Conservation (phyloP, 2,113 vertebrate genomes). For the Corydoras maculifer region DNA sequence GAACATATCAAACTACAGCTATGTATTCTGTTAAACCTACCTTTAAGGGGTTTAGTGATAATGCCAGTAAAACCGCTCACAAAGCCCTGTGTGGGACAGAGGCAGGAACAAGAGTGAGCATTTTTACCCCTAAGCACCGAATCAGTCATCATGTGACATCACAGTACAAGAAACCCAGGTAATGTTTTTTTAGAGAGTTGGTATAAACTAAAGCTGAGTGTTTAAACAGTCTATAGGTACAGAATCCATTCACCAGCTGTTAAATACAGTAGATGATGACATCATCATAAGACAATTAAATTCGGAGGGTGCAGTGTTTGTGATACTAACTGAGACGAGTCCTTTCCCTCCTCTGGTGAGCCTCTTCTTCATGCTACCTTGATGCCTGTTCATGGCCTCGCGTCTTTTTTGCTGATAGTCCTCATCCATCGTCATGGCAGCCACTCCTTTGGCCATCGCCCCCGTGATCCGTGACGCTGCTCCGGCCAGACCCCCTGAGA, state of each 20-base stretch:
- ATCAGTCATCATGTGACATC: too few relatives aligned
- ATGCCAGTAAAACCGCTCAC: conserved; percentile 97
- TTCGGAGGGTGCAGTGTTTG: background rate
- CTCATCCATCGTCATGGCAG: conserved; percentile 96
- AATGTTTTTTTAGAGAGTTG: too few relatives aligned
- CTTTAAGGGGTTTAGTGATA: conserved; percentile 95
- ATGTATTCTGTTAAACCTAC: conserved; percentile 53
- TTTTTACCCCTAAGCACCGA: background rate
- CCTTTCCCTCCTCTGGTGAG: conserved; percentile 92
- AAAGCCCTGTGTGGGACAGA: conserved; percentile 76
- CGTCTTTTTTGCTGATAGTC: conserved; percentile 93
- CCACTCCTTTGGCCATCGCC: conserved; percentile 94
- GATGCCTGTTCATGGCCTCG: conserved; percentile 91
- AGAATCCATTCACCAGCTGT: too few relatives aligned
- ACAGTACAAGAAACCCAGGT: too few relatives aligned
- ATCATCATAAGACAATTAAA: too few relatives aligned
- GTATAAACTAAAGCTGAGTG: too few relatives aligned
- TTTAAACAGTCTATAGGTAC: too few relatives aligned
- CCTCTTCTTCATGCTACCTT: conserved; percentile 82
- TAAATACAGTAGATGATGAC: too few relatives aligned
- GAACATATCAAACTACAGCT: background rate
- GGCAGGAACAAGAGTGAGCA: background rate
- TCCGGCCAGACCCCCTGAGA: conserved; percentile 85
- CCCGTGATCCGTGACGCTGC: conserved; percentile 94
- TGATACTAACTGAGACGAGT: conserved; percentile 81